These are phyloP conservation scores for Phortica magna DNA, from an alignment of 2,888 invertebrate genomes.

Conservation along the genomic window DNA sequence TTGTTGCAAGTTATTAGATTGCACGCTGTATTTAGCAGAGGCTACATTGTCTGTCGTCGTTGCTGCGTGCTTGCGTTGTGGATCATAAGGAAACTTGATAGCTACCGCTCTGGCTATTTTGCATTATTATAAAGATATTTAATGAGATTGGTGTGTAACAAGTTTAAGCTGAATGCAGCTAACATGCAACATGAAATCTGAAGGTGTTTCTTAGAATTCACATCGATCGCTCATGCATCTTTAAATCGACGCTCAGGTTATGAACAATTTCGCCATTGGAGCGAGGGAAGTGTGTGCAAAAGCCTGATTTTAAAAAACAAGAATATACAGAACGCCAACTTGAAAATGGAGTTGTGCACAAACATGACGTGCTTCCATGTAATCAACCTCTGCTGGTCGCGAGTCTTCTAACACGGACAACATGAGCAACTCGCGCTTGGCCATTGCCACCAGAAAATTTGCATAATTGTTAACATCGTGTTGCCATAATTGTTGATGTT, in stretches of 20 bases:
- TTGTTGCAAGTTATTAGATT: conserved; percentile 57
- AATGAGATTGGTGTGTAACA: conserved; percentile 44
- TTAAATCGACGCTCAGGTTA: conserved; percentile 48
- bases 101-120: neutral
- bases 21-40: conserved; percentile 60
- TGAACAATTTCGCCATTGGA: conserved; percentile 10
- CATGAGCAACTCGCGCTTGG: conserved; percentile 61
- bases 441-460: conserved; percentile 59
- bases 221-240: conserved; percentile 50
- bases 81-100: neutral
- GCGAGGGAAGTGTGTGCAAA: conserved; percentile 40
- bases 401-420: neutral
- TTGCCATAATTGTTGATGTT: conserved; percentile 58
- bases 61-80: conserved; percentile 2
- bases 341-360: conserved; percentile 37
- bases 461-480: conserved; percentile 76
- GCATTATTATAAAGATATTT: conserved; percentile 41
- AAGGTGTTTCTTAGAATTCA: conserved; percentile 61
- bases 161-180: conserved; percentile 36
- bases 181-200: conserved; percentile 9
- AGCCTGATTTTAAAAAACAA: conserved; percentile 62
- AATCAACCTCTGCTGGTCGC: conserved; percentile 61
- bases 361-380: conserved; percentile 75
- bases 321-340: conserved; percentile 18
- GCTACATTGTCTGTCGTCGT: neutral